Percentiles rank a stretch among this genome's conserved stretches.
Conservation (phyloP, 2,888 invertebrate species). For the Meandrusa payeni region DNA sequence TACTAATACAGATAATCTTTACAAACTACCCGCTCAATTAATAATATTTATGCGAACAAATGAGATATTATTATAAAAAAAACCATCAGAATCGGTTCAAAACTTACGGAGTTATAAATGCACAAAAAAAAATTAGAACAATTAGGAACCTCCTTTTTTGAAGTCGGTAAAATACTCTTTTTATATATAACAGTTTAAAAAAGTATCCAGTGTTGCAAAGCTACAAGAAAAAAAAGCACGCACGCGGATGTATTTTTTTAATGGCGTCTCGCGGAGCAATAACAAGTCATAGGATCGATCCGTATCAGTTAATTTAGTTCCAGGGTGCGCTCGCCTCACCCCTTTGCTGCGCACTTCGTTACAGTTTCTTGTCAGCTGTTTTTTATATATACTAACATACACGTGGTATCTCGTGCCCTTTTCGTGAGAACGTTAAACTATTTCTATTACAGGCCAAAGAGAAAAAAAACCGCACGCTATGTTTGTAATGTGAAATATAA, state of each 20-base stretch:
- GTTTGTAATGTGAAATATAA: no score
- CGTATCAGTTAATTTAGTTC: slow-evolving; percentile 33
- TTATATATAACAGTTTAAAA: neutral
- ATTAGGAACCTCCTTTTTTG: no score
- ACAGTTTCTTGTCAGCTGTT: slow-evolving; percentile 24
- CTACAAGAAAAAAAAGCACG: no score
- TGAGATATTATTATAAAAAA: no score
- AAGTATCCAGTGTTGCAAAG: no score
- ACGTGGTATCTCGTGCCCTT: slow-evolving; percentile 2
- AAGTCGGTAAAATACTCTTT: neutral
- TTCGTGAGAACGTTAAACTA: slow-evolving; percentile 18
- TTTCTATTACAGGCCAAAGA: neutral
- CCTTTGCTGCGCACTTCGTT: slow-evolving; percentile 26
- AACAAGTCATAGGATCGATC: slow-evolving; percentile 24
- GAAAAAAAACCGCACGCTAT: slow-evolving; percentile 5
- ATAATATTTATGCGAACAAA: no score
- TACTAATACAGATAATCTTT: no score
- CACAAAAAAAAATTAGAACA: no score
- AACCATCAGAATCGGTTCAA: no score
- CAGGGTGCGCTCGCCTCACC: slow-evolving; percentile 28
- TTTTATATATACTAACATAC: slow-evolving; percentile 9
- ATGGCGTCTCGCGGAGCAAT: slow-evolving; percentile 2
- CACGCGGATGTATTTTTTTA: slow-evolving; percentile 9
- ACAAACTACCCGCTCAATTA: no score
- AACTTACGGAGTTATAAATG: no score